These are phyloP conservation scores for Corythornis vintsioides DNA, from an alignment of 2,113 vertebrate species.

Conservation along the genomic window DNA sequence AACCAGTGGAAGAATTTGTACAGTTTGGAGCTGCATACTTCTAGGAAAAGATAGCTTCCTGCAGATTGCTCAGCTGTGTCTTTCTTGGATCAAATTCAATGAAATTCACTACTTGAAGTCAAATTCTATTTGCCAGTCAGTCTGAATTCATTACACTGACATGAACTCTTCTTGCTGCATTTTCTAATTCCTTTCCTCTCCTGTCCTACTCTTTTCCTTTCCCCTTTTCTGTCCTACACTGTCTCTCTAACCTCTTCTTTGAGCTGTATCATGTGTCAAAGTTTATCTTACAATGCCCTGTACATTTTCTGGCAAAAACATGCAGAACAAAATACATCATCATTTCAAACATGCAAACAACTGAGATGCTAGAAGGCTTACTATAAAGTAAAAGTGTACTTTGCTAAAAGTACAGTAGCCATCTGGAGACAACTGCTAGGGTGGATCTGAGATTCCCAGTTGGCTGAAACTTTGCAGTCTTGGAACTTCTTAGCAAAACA, in stretches of 20 bases:
- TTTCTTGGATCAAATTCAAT: constrained; percentile 77
- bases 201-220: not conserved
- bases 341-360: constrained; percentile 39
- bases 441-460: constrained; percentile 31
- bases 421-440: constrained; percentile 63
- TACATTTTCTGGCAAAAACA: constrained; percentile 65
- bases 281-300: constrained; percentile 57
- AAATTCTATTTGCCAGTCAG: constrained; percentile 74
- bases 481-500: constrained; percentile 20
- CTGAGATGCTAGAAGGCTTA: constrained; percentile 47
- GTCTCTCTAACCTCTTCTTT: constrained; percentile 1
- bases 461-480: constrained; percentile 27
- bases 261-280: constrained; percentile 52
- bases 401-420: not conserved
- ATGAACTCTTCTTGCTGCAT: constrained; percentile 34
- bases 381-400: constrained; percentile 18
- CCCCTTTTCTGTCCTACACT: not conserved
- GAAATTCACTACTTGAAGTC: constrained; percentile 72
- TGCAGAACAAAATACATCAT: constrained; percentile 63
- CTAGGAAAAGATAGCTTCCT: constrained; percentile 80
- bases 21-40: constrained; percentile 71
- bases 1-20: constrained; percentile 64
- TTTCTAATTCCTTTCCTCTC: constrained; percentile 15
- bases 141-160: constrained; percentile 66
- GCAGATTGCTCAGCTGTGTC: constrained; percentile 77